A percentile compares a stretch with the other conserved stretches of the same genome.
Conservation (phyloP, 2,113 vertebrate species). For the Chionodraco myersi region DNA sequence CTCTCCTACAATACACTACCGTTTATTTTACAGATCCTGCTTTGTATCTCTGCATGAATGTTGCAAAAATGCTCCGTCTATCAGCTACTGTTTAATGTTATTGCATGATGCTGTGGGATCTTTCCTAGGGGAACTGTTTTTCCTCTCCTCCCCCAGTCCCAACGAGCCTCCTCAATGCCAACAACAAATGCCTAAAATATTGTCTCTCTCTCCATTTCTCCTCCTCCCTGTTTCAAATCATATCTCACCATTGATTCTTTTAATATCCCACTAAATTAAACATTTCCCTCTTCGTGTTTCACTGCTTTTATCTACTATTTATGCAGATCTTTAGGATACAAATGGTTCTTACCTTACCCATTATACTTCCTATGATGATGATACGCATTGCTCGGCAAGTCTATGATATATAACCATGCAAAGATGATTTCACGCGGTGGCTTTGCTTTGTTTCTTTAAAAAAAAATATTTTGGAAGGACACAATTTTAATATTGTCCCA, state of each 20-base stretch:
- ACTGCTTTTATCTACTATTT: not conserved
- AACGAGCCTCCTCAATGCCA: not conserved
- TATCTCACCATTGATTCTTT: not conserved
- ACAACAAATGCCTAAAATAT: slow-evolving; percentile 5
- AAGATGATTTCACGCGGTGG: not conserved
- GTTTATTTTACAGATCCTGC: not conserved
- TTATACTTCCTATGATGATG: not conserved
- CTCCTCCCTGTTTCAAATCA: not conserved
- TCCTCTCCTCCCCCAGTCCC: slow-evolving; percentile 5
- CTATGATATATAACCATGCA: not conserved
- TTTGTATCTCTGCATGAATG: not conserved
- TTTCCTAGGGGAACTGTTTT: not conserved
- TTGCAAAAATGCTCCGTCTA: not conserved
- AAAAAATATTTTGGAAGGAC: not conserved
- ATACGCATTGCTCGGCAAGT: no score
- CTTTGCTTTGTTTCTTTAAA: not conserved
- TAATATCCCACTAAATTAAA: not conserved
- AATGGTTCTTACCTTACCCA: not conserved
- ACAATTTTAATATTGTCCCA: not conserved
- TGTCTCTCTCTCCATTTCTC: not conserved
- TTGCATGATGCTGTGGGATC: slow-evolving; percentile 1
- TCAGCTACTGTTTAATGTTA: not conserved
- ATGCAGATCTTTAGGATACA: not conserved
- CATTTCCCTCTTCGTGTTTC: no score
- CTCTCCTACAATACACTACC: not conserved